A percentile compares a stretch with the other conserved stretches of the same genome.
Evolutionary conservation across 92 coral and sea anemone genomes (phyloP).

Genomic region (Zoanthus sociatus): DNA sequence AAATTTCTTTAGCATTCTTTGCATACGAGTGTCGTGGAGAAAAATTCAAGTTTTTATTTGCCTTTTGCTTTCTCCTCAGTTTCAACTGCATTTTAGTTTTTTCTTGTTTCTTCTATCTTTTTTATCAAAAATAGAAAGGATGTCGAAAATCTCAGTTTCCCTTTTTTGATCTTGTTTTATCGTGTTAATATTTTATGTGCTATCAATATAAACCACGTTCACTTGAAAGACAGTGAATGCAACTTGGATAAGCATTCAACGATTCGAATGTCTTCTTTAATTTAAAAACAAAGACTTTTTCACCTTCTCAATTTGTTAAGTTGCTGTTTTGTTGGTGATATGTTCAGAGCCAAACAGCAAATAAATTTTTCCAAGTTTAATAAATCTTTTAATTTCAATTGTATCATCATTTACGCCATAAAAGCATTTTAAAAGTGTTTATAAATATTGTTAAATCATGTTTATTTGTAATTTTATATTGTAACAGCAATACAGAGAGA

Average conservation of each 20-base stretch:
- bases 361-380: neutral
- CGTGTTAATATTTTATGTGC: constrained; percentile 71
- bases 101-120: neutral
- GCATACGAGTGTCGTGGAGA: neutral
- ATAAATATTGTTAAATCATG: neutral
- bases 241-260: neutral
- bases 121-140: neutral
- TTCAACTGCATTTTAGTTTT: neutral
- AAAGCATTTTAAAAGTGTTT: neutral
- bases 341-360: neutral
- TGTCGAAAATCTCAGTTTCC: constrained; percentile 28
- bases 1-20: neutral
- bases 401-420: neutral
- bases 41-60: neutral
- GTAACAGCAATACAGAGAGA: neutral
- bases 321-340: neutral
- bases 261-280: neutral
- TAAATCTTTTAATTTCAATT: neutral
- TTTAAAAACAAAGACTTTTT: neutral
- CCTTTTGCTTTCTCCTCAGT: neutral
- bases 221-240: neutral
- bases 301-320: neutral
- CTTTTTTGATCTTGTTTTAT: constrained; percentile 34
- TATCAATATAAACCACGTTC: constrained; percentile 64
- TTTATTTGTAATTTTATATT: neutral